phyloP scores from a whole-genome alignment of 2,888 invertebrate genomes.

The Baccha elongata region DNA sequence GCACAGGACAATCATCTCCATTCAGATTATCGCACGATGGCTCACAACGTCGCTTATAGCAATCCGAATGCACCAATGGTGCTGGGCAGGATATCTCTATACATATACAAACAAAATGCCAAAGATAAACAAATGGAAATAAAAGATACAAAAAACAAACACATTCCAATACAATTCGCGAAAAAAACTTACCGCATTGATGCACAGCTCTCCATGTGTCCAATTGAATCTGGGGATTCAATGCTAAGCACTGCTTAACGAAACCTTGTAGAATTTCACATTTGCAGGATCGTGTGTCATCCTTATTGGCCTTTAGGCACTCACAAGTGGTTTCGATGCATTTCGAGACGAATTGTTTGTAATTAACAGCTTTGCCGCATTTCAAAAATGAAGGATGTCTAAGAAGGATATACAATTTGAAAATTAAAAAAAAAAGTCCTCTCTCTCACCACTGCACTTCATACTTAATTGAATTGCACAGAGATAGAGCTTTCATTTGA shows the following conservation, averaged over 20 bases:
- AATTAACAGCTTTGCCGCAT: conserved; percentile 86
- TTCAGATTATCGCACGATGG: conserved; percentile 87
- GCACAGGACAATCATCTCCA: conserved; percentile 85
- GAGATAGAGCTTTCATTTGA: conserved; percentile 86
- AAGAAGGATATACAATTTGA: conserved; percentile 63
- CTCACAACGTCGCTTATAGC: conserved; percentile 91
- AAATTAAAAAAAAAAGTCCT: background rate
- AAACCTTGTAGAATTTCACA: conserved; percentile 88
- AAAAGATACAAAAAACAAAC: conserved; percentile 20
- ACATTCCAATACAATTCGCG: conserved; percentile 6
- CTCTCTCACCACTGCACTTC: conserved; percentile 77
- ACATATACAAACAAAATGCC: conserved; percentile 75
- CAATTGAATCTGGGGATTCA: conserved; percentile 86
- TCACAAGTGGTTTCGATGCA: conserved; percentile 90
- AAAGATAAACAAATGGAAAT: conserved; percentile 81
- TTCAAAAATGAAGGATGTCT: conserved; percentile 86
- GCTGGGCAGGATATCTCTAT: conserved; percentile 57
- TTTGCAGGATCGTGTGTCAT: conserved; percentile 84
- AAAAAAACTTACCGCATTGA: conserved; percentile 84
- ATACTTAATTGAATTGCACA: conserved; percentile 88
- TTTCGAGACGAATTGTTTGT: conserved; percentile 87
- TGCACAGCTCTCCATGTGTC: conserved; percentile 88
- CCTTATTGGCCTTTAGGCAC: conserved; percentile 85
- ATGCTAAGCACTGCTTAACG: conserved; percentile 88
- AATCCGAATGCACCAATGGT: conserved; percentile 90